Conservation (phyloP, 2,888 invertebrate species). For the Cheilosia vulpina region DNA sequence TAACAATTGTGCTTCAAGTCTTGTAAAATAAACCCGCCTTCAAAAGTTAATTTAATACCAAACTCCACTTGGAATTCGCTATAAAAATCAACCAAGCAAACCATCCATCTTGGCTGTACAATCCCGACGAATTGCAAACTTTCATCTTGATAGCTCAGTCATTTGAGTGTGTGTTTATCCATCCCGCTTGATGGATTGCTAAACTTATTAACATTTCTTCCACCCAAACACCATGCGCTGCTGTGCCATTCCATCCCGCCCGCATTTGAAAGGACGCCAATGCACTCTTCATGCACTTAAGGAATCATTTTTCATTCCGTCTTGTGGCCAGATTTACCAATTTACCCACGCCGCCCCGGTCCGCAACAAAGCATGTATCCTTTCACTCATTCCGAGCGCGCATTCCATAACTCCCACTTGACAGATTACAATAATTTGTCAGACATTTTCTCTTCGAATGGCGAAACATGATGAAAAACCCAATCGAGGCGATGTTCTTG, state of each 20-base stretch:
- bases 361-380: conserved; percentile 35
- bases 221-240: conserved; percentile 6
- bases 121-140: conserved; percentile 71
- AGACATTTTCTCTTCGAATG: conserved; percentile 67
- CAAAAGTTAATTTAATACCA: conserved; percentile 45
- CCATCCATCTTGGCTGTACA: conserved; percentile 65
- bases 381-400: conserved; percentile 51
- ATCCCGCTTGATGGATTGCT: conserved; percentile 67
- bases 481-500: neutral
- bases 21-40: neutral
- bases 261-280: conserved; percentile 20
- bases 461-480: neutral
- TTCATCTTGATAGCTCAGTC: conserved; percentile 69
- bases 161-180: conserved; percentile 67
- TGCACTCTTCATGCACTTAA: conserved; percentile 67
- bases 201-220: conserved; percentile 71
- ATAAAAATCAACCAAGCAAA: conserved; percentile 45
- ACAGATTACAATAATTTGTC: conserved; percentile 74
- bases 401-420: conserved; percentile 68
- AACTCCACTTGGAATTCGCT: neutral
- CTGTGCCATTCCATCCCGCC: neutral
- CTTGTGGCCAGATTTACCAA: conserved; percentile 57
- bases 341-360: neutral
- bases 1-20: conserved; percentile 2
- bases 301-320: conserved; percentile 68